Conservation (phyloP, 2,797 vertebrate species). For the Florisuga fusca region DNA sequence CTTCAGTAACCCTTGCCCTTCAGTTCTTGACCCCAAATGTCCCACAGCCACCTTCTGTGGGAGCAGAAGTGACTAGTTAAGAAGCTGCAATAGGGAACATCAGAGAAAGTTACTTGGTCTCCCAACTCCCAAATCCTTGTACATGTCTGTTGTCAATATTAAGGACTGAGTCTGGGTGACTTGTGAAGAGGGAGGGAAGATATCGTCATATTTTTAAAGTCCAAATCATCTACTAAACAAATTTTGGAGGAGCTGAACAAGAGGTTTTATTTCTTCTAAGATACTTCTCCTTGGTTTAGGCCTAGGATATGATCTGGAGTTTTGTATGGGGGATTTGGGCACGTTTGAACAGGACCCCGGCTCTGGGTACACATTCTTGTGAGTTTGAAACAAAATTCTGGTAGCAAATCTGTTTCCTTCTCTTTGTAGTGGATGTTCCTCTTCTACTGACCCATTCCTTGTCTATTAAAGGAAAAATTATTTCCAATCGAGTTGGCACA, state of each 20-base stretch:
- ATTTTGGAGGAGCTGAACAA: neutral
- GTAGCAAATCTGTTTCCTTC: neutral
- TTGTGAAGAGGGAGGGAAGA: neutral
- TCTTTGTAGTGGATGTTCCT: neutral
- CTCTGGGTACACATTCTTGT: neutral
- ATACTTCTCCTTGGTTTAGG: neutral
- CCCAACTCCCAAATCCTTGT: neutral
- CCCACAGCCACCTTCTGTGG: neutral
- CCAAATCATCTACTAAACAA: neutral
- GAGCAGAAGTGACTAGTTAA: conserved; percentile 11
- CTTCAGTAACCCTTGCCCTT: conserved; percentile 68
- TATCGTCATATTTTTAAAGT: neutral
- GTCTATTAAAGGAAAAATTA: neutral
- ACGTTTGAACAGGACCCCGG: neutral
- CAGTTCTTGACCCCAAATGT: conserved; percentile 55
- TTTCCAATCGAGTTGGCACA: neutral
- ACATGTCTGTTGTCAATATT: neutral
- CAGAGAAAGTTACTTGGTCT: neutral
- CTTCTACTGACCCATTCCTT: neutral
- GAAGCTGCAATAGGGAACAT: neutral
- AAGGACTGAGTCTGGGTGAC: neutral
- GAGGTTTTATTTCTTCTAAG: neutral
- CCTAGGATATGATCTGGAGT: neutral
- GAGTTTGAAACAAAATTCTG: neutral
- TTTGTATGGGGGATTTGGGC: neutral